Base-by-base conservation (phyloP, 2,888 invertebrate species). In the Ametastegia equiseti region DNA sequence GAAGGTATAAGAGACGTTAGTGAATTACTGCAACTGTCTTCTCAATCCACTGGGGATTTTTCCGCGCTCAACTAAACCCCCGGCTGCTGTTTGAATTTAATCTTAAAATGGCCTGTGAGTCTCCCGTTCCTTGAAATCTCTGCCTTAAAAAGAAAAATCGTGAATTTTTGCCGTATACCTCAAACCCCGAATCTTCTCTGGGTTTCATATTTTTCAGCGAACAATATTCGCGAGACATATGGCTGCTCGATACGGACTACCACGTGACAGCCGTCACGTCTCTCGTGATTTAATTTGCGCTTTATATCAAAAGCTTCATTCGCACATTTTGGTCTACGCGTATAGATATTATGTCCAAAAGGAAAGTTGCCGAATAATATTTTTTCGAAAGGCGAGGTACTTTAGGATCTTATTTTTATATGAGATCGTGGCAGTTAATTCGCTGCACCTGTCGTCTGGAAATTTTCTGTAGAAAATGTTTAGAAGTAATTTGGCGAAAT, bases 251-350 rank as follows among this genome's bases (percentile, higher is more conserved):
- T 39, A 19, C n/a, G 19, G 39, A 19, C 67, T 19, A 75, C n/a
- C 75, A 36, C 36, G 54, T 54, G 75, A 75, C 75, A 54, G 54
- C 50, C 36, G 54, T 75, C 75, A 75, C 54, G 47, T 19, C n/a
- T 54, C 33, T 50, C 36, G 15, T 30, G 9, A 3, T 19, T 33
- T 50, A 13, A 50, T 33, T 54, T 1, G n/a, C 19, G 54, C 36
- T 73, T 23, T 50, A 30, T 69, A 65, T 54, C 13, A 5, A 33
- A 73, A 0, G 33, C 13, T 33, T 73, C n/a, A 73, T 42, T 50
- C 30, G n/a, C 36, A 19, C 3, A 67, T 67, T 36, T 63, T 30
- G 11, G 30, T 63, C 30, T 19, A 63, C 63, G 54, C 5, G 42
- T 5, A 42, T 42, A 9, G 42, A 42, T 42, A 42, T 9, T 42